A percentile compares a stretch with the other conserved stretches of the same genome.
phyloP scores from a whole-genome alignment of 2,888 invertebrate species.

The Alitta virens region DNA sequence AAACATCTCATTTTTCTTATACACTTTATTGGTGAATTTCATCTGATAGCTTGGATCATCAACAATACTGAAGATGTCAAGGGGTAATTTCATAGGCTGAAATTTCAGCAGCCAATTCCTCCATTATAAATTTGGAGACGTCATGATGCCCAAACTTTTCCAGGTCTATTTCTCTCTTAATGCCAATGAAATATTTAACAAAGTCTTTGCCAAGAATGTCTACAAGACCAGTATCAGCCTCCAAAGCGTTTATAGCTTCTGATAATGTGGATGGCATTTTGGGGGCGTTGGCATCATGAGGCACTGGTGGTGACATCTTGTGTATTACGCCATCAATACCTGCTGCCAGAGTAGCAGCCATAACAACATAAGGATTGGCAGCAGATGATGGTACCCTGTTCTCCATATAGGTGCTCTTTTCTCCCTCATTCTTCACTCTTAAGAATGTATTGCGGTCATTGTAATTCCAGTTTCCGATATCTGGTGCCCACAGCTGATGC shows the following conservation, averaged over 20 bases:
- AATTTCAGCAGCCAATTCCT: no score
- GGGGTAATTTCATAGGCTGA: no score
- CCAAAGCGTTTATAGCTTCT: conserved; percentile 24
- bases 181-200: conserved; percentile 24
- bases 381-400: conserved; percentile 24
- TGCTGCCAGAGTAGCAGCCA: conserved; percentile 28
- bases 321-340: conserved; percentile 27
- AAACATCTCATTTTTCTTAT: no score
- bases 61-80: no score
- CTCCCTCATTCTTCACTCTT: conserved; percentile 18
- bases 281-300: neutral
- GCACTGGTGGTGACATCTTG: conserved; percentile 9
- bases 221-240: conserved; percentile 18
- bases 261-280: conserved; percentile 20
- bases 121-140: neutral
- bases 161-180: conserved; percentile 20
- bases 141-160: neutral
- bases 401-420: conserved; percentile 24
- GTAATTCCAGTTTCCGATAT: conserved; percentile 15
- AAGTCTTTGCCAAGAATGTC: conserved; percentile 25
- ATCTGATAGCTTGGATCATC: no score
- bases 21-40: no score
- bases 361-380: conserved; percentile 28
- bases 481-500: conserved; percentile 14
- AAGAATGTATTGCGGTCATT: conserved; percentile 8